Evolutionary conservation across 1,140 invertebrate genomes (phyloP).

Genomic region (Brachionus paranguensis): DNA sequence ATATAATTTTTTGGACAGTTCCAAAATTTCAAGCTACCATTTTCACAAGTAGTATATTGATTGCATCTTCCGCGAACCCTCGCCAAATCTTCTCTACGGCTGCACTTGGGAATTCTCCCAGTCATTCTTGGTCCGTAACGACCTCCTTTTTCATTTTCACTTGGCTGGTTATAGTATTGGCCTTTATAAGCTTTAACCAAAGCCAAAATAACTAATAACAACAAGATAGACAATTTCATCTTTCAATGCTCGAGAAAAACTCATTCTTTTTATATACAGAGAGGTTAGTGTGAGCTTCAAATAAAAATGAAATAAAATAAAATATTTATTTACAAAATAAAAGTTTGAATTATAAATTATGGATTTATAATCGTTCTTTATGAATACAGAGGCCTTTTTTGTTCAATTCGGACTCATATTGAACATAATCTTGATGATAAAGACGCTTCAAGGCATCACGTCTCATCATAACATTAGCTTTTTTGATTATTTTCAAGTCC

Average conservation of each 20-base stretch:
- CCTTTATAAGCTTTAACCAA: background rate
- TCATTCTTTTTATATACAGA: background rate
- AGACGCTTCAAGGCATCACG: slow-evolving; percentile 12
- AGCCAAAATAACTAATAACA: background rate
- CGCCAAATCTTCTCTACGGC: background rate
- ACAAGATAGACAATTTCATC: background rate
- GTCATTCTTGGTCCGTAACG: background rate
- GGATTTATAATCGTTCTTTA: slow-evolving; percentile 31
- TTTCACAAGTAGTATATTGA: background rate
- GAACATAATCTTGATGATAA: background rate
- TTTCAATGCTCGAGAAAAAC: background rate
- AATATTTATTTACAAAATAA: background rate
- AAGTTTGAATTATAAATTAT: background rate
- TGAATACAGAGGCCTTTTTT: slow-evolving; percentile 25
- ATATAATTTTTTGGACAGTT: background rate
- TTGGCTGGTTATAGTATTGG: background rate
- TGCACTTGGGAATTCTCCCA: background rate
- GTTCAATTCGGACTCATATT: slow-evolving; percentile 23
- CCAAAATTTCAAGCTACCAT: background rate
- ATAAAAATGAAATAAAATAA: background rate
- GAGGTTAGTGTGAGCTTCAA: background rate
- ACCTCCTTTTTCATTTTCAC: background rate
- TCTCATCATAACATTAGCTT: background rate
- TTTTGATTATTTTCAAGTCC: slow-evolving; percentile 14
- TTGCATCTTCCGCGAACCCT: background rate